These are phyloP conservation scores for Drosophila melanosoma DNA, from an alignment of 2,888 invertebrate species.

Conservation along the genomic window DNA sequence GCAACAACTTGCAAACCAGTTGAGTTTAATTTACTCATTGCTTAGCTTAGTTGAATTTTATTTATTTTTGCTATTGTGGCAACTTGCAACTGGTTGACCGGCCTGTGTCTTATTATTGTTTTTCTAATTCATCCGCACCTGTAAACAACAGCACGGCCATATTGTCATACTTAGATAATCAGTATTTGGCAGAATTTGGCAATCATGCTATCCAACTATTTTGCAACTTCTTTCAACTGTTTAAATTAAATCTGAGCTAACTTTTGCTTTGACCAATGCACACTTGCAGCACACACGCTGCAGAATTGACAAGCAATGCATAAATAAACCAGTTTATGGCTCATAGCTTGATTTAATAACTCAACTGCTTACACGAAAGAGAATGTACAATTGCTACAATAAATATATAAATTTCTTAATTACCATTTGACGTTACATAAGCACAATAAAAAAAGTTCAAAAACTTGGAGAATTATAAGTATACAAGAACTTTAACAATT, in stretches of 20 bases:
- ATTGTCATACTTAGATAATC: constrained; percentile 62
- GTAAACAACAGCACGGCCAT: constrained; percentile 13
- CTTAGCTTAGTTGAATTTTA: constrained; percentile 11
- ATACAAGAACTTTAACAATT: constrained; percentile 53
- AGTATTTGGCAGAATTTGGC: constrained; percentile 38
- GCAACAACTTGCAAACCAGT: constrained; percentile 69
- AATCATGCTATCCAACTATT: constrained; percentile 31
- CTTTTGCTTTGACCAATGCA: neutral
- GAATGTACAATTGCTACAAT: constrained; percentile 61
- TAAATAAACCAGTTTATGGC: constrained; percentile 15
- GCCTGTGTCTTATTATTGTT: constrained; percentile 38
- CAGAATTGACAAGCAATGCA: neutral
- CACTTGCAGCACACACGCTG: neutral
- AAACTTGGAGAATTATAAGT: neutral
- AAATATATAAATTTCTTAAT: constrained; percentile 55
- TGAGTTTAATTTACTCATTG: constrained; percentile 45
- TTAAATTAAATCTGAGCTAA: neutral
- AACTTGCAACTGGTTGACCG: constrained; percentile 42
- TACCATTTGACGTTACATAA: constrained; percentile 43
- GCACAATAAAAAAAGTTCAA: constrained; percentile 3
- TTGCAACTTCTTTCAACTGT: constrained; percentile 12
- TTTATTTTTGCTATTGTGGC: constrained; percentile 10
- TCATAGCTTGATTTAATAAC: constrained; percentile 24
- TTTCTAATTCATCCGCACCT: constrained; percentile 46
- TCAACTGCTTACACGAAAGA: constrained; percentile 43